A percentile compares a stretch with the other conserved stretches of the same genome.
Evolutionary conservation across 2,797 vertebrate species (phyloP).

Genomic region (Platyrinchus mystaceus): DNA sequence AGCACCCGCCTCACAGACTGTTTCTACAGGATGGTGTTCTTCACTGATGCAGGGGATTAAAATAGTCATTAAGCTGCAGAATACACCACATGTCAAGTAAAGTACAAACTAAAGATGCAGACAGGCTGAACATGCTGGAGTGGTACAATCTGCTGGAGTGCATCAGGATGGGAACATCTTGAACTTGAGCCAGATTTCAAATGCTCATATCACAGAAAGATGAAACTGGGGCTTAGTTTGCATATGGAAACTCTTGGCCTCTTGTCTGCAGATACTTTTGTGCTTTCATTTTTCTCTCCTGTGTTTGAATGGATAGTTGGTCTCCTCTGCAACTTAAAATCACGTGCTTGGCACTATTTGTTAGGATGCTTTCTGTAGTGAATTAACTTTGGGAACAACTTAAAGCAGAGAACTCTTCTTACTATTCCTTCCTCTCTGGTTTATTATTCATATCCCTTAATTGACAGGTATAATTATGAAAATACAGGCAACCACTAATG

Average conservation of each 20-base stretch:
- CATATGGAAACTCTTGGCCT: not conserved
- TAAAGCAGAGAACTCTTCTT: not conserved
- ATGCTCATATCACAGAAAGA: not conserved
- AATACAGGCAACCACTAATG: rapidly evolving
- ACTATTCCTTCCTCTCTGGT: not conserved
- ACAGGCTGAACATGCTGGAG: not conserved
- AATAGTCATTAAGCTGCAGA: not conserved
- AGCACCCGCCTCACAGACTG: not conserved
- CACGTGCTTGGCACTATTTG: not conserved
- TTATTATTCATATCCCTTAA: not conserved
- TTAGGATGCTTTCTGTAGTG: not conserved
- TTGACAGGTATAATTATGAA: not conserved
- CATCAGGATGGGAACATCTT: not conserved
- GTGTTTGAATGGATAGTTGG: not conserved
- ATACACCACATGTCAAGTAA: not conserved
- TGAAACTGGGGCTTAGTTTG: not conserved
- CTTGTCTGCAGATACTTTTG: not conserved
- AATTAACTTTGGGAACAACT: not conserved
- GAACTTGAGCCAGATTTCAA: not conserved
- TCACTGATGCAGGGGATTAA: not conserved
- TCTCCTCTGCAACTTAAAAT: not conserved
- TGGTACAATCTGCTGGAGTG: not conserved
- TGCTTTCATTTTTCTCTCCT: not conserved
- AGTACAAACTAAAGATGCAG: not conserved
- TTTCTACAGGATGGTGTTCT: not conserved